phyloP scores from a whole-genome alignment of 2,888 invertebrate genomes.

The Allolobophora icterica region DNA sequence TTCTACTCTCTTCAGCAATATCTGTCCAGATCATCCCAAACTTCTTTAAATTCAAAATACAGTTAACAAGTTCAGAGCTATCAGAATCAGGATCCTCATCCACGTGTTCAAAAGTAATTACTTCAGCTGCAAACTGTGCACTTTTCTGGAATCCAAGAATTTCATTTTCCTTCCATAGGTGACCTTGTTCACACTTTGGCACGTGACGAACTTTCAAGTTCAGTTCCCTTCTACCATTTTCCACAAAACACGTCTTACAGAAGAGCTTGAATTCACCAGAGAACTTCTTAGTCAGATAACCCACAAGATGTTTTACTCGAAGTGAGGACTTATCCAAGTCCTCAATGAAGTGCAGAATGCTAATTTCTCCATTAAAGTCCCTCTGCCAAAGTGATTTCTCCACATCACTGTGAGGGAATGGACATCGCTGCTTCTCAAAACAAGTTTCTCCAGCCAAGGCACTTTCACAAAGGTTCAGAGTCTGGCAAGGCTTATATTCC shows the following conservation, averaged over 20 bases:
- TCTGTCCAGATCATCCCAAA: background rate
- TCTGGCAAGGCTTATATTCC: background rate
- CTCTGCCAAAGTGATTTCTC: constrained; percentile 27
- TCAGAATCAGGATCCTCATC: background rate
- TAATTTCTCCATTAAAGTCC: background rate
- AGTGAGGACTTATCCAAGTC: constrained; percentile 20
- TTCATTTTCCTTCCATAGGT: constrained; percentile 9
- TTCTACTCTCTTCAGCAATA: constrained; percentile 19
- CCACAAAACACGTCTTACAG: background rate
- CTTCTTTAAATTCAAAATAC: background rate
- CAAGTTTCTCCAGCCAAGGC: background rate
- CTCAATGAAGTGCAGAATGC: constrained; percentile 3
- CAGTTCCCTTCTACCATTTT: background rate
- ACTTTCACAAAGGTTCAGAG: background rate
- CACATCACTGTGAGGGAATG: constrained; percentile 27
- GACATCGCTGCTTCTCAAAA: constrained; percentile 30
- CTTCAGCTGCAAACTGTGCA: background rate
- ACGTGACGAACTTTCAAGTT: background rate
- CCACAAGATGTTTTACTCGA: background rate
- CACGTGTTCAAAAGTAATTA: constrained; percentile 1
- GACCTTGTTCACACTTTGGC: background rate
- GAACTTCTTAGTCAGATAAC: background rate
- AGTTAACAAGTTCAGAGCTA: background rate
- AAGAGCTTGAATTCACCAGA: constrained; percentile 14
- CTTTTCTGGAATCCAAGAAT: background rate